phyloP scores from a whole-genome alignment of 1,140 invertebrate species.

The Meloidogyne chitwoodi region DNA sequence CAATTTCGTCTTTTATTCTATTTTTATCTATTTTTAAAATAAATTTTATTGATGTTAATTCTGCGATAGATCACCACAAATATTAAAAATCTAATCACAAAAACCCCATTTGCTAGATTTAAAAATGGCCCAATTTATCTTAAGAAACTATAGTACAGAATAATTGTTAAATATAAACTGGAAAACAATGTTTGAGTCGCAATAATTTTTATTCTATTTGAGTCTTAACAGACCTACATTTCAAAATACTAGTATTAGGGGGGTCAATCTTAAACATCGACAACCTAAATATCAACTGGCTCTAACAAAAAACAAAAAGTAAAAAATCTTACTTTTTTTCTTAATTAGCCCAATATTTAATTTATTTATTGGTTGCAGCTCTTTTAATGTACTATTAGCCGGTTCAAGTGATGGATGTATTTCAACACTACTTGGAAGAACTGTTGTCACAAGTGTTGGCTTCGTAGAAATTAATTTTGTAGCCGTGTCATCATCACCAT shows the following conservation, averaged over 20 bases:
- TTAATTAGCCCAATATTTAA: background rate
- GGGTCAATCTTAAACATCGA: too few relatives aligned
- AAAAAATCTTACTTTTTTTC: background rate
- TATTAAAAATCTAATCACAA: background rate
- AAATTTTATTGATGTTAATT: background rate
- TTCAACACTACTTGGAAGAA: background rate
- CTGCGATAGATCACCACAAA: background rate
- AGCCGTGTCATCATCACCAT: background rate
- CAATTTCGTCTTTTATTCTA: background rate
- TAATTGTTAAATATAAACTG: too few relatives aligned
- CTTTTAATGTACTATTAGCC: background rate
- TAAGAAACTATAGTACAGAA: too few relatives aligned
- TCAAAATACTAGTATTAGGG: too few relatives aligned
- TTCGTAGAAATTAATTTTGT: background rate
- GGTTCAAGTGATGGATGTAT: background rate
- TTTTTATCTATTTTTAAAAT: background rate
- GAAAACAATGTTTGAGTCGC: too few relatives aligned
- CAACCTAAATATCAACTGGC: too few relatives aligned
- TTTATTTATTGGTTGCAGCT: background rate
- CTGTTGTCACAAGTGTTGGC: background rate
- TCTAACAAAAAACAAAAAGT: background rate
- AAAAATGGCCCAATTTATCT: too few relatives aligned
- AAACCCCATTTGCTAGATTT: background rate
- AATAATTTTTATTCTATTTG: too few relatives aligned
- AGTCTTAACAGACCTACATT: too few relatives aligned